Evolutionary conservation across 2,797 vertebrate species (phyloP).

Genomic region (Lerista edwardsae): DNA sequence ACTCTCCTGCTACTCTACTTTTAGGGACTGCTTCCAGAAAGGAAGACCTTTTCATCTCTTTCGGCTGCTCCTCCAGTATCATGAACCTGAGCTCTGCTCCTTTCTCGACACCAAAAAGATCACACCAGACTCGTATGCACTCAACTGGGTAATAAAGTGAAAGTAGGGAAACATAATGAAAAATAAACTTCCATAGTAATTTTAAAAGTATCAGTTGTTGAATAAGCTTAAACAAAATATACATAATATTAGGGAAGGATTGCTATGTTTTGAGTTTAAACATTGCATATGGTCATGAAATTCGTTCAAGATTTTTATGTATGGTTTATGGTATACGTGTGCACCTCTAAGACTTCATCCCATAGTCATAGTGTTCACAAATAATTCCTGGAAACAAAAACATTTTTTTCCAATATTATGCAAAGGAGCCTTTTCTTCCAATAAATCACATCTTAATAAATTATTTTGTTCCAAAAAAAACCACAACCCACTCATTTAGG

Average conservation of each 20-base stretch:
- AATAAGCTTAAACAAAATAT: not conserved
- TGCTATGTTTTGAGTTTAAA: not conserved
- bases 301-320: not conserved
- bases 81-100: conserved; percentile 97
- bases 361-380: not conserved
- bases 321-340: not conserved
- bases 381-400: not conserved
- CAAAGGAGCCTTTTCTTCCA: not conserved
- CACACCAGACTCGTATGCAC: conserved; percentile 95
- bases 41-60: conserved; percentile 97
- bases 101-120: conserved; percentile 99
- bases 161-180: conserved; percentile 82
- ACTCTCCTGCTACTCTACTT: conserved; percentile 50
- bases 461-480: too few relatives aligned
- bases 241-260: too few relatives aligned
- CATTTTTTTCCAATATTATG: not conserved
- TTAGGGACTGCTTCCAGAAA: conserved; percentile 91
- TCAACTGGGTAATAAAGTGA: conserved; percentile 92
- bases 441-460: not conserved
- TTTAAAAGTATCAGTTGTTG: conserved; percentile 16
- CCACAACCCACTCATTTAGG: not conserved
- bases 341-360: not conserved
- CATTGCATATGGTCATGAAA: not conserved
- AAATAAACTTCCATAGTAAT: conserved; percentile 70
- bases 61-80: conserved; percentile 95